phyloP scores from a whole-genome alignment of 2,888 invertebrate species.

The Ochlodes sylvanus region DNA sequence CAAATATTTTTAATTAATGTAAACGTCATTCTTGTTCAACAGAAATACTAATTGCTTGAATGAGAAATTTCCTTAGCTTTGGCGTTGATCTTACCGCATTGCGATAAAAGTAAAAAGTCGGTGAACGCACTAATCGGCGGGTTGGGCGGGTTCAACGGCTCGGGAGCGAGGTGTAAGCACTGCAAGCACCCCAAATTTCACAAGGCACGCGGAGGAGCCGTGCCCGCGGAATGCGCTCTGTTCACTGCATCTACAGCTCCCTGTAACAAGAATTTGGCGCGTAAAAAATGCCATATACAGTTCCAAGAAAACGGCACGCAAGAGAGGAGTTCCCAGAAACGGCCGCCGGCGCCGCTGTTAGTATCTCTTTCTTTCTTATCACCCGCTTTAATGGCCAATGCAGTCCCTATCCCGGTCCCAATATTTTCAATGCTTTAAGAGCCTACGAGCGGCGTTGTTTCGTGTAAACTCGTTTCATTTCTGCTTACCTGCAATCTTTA shows the following conservation, averaged over 20 bases:
- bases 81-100: constrained; percentile 20
- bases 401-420: constrained; percentile 31
- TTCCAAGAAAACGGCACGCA: constrained; percentile 59
- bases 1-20: too few relatives aligned
- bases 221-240: constrained; percentile 52
- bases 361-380: constrained; percentile 47
- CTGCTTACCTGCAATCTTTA: constrained; percentile 5
- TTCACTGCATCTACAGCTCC: constrained; percentile 45
- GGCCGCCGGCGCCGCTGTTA: constrained; percentile 46
- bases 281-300: constrained; percentile 52
- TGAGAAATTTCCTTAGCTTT: constrained; percentile 3
- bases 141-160: constrained; percentile 51
- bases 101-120: constrained; percentile 23
- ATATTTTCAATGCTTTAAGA: constrained; percentile 19
- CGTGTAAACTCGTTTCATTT: not conserved
- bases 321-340: constrained; percentile 62
- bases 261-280: constrained; percentile 67
- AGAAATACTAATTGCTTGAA: too few relatives aligned
- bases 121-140: constrained; percentile 29
- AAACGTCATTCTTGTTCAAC: too few relatives aligned
- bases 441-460: not conserved
- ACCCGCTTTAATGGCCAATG: constrained; percentile 44
- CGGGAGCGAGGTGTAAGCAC: constrained; percentile 50
- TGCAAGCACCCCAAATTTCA: constrained; percentile 54
- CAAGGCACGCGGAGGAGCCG: constrained; percentile 47